Evolutionary conservation across 2,113 vertebrate species (phyloP).

Genomic region (Semicossyphus pulcher): DNA sequence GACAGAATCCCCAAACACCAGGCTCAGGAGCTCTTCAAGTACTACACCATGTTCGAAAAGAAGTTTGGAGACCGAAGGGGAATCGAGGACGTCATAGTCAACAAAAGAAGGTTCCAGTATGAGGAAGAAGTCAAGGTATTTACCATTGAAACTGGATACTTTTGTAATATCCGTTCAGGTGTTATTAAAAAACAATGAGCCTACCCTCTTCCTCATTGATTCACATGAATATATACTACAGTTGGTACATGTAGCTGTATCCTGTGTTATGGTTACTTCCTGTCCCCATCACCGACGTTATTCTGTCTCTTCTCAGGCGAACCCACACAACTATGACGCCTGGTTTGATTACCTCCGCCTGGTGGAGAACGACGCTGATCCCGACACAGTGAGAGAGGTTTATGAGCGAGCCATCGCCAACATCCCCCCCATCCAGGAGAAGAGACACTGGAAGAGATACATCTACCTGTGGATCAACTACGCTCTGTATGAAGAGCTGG

Average conservation of each 20-base stretch:
- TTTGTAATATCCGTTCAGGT: too few species aligned
- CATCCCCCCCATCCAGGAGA: constrained; percentile 93
- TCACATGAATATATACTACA: too few species aligned
- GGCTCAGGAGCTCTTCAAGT: constrained; percentile 97
- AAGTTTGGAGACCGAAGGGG: constrained; percentile 96
- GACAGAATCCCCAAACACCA: constrained; percentile 95
- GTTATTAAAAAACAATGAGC: too few species aligned
- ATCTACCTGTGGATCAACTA: constrained; percentile 99
- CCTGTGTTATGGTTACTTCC: neutral
- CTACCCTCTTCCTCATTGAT: too few species aligned
- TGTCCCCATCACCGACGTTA: rapidly evolving
- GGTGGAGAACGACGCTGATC: constrained; percentile 92
- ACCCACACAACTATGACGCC: constrained; percentile 96
- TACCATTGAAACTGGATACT: too few species aligned
- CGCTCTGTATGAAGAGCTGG: constrained; percentile 95
- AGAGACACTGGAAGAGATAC: constrained; percentile 97
- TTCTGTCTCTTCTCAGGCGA: constrained; percentile 83
- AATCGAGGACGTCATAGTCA: constrained; percentile 98
- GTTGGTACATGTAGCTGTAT: too few species aligned
- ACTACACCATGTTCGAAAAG: constrained; percentile 98
- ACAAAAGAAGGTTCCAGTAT: constrained; percentile 96
- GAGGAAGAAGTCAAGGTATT: constrained; percentile 97
- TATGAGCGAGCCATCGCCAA: constrained; percentile 97
- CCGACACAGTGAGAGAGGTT: constrained; percentile 90
- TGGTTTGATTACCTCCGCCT: constrained; percentile 98